Evolutionary conservation across 2,888 invertebrate genomes (phyloP).

Genomic region (Apotomis capreana): DNA sequence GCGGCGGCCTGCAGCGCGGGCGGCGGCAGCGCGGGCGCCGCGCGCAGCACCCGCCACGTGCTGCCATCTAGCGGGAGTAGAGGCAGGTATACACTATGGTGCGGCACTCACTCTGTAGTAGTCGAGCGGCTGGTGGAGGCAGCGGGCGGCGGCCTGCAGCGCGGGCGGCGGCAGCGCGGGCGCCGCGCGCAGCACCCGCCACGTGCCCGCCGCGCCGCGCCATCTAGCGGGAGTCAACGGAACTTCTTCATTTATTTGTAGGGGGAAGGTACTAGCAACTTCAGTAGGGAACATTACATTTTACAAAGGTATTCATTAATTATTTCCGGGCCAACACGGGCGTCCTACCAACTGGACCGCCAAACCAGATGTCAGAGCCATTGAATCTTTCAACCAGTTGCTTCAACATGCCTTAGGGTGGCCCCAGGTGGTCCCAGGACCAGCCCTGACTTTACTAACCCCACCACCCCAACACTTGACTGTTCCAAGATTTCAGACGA

Average conservation of each 20-base stretch:
- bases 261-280: background rate
- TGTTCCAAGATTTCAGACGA: too few relatives aligned
- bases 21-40: constrained; percentile 86
- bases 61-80: constrained; percentile 83
- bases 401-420: too few relatives aligned
- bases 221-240: constrained; percentile 76
- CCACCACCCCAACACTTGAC: too few relatives aligned
- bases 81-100: too few relatives aligned
- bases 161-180: constrained; percentile 88
- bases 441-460: too few relatives aligned
- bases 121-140: constrained; percentile 89
- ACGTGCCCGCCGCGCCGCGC: constrained; percentile 77
- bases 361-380: too few relatives aligned
- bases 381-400: too few relatives aligned
- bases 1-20: constrained; percentile 88
- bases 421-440: too few relatives aligned
- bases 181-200: constrained; percentile 84
- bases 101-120: constrained; percentile 85
- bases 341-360: too few relatives aligned
- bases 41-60: constrained; percentile 85
- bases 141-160: constrained; percentile 88
- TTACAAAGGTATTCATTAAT: too few relatives aligned
- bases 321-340: too few relatives aligned
- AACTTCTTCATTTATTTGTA: constrained; percentile 30
- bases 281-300: background rate